Evolutionary conservation across 2,113 vertebrate genomes (phyloP).

Genomic region (Heteronetta atricapilla): DNA sequence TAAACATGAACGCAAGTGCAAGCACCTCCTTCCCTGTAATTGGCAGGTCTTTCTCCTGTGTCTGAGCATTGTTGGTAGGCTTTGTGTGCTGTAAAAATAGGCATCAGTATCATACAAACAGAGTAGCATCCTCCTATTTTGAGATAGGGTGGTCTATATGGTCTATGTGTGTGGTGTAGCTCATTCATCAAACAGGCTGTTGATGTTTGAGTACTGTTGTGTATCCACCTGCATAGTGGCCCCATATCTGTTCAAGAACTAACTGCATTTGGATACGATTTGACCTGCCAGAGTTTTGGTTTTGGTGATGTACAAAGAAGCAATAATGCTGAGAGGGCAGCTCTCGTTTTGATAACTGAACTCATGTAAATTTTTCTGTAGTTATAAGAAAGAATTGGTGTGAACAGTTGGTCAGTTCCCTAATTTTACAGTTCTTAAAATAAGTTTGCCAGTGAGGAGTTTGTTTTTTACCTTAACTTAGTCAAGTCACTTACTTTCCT

Average conservation of each 20-base stretch:
- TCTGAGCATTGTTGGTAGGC: neutral
- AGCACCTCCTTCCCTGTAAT: neutral
- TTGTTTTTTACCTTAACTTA: neutral
- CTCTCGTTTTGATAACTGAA: neutral
- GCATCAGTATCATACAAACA: fast-evolving
- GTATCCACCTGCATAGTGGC: neutral
- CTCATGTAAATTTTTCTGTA: fast-evolving
- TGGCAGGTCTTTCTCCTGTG: neutral
- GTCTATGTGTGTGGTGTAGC: neutral
- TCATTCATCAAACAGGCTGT: neutral
- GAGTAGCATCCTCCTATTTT: neutral
- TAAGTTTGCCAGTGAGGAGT: neutral
- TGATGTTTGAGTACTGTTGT: fast-evolving
- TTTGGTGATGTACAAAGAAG: neutral
- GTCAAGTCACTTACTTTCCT: neutral
- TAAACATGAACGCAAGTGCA: neutral
- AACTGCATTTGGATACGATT: fast-evolving
- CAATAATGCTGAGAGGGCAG: neutral
- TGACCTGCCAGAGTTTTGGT: neutral
- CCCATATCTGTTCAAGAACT: neutral
- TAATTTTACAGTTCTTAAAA: neutral
- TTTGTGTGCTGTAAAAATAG: neutral
- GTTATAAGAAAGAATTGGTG: neutral
- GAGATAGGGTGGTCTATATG: neutral
- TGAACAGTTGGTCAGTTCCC: neutral